These are phyloP conservation scores for Drosophila lowei DNA, from an alignment of 1,140 invertebrate species.

Conservation along the genomic window DNA sequence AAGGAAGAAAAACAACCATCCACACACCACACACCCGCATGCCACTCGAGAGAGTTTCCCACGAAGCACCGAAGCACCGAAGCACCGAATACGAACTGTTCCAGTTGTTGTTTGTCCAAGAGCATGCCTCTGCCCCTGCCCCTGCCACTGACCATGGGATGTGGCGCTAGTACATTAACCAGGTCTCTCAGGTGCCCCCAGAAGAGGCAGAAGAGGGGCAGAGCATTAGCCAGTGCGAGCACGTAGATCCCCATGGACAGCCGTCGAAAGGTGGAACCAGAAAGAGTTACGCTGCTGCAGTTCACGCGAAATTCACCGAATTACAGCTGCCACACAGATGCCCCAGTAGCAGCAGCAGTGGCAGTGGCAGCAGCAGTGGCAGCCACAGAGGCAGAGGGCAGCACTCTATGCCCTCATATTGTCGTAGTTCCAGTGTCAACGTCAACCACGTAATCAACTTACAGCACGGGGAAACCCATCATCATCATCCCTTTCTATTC, in stretches of 20 bases:
- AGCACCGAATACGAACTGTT: slow-evolving; percentile 1
- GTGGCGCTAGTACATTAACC: slow-evolving; percentile 55
- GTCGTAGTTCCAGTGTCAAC: slow-evolving; percentile 64
- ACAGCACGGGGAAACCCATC: slow-evolving; percentile 46
- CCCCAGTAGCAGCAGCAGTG: slow-evolving; percentile 47
- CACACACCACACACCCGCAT: slow-evolving; percentile 67
- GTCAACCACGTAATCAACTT: slow-evolving; percentile 80
- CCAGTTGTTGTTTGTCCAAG: slow-evolving; percentile 24
- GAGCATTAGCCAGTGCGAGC: slow-evolving; percentile 60
- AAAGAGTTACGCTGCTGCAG: slow-evolving; percentile 54
- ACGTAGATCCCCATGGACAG: slow-evolving; percentile 44
- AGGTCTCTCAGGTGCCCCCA: slow-evolving; percentile 26
- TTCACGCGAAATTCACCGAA: slow-evolving; percentile 53
- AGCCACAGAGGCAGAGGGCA: slow-evolving; percentile 17
- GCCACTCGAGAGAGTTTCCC: slow-evolving; percentile 76
- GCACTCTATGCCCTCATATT: slow-evolving; percentile 75
- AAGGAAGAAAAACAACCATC: slow-evolving; percentile 53
- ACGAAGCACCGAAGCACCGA: slow-evolving; percentile 36
- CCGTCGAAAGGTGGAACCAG: slow-evolving; percentile 24
- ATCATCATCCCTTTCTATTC: slow-evolving; percentile 56
- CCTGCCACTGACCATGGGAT: slow-evolving; percentile 19
- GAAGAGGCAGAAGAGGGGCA: slow-evolving; percentile 1
- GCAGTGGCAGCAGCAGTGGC: slow-evolving; percentile 22
- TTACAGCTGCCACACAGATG: slow-evolving; percentile 52
- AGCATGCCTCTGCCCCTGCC: not conserved